Evolutionary conservation across 2,113 vertebrate genomes (phyloP).

Genomic region (Oncorhynchus mykiss): DNA sequence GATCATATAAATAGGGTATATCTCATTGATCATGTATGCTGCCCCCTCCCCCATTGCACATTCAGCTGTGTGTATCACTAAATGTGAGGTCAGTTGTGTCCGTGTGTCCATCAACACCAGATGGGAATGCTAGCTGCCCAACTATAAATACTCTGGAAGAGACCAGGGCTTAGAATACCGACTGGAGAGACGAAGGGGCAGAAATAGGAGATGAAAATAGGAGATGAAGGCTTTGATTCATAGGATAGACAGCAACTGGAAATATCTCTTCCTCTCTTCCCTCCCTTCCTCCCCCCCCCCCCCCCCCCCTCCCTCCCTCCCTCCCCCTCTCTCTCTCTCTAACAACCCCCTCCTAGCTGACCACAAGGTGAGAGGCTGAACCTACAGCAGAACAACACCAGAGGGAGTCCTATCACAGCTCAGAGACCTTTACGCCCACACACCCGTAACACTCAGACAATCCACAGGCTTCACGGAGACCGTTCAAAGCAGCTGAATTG

Average conservation of each 20-base stretch:
- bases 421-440: background rate
- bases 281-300: no score
- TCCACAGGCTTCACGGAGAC: no score
- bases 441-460: background rate
- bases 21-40: no score
- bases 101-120: conserved; percentile 26
- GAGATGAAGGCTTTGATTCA: background rate
- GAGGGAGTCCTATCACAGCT: conserved; percentile 30
- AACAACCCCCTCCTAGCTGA: background rate
- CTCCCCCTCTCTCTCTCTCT: no score
- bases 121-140: conserved; percentile 15
- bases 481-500: conserved; percentile 2
- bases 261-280: conserved; percentile 1
- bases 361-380: conserved; percentile 4
- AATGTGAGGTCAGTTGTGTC: conserved; percentile 5
- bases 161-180: conserved; percentile 49
- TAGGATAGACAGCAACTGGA: conserved; percentile 16
- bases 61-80: conserved; percentile 39
- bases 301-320: no score
- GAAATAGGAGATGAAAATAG: conserved; percentile 16
- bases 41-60: conserved; percentile 7
- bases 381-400: conserved; percentile 37
- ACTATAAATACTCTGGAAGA: conserved; percentile 58
- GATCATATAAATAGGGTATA: no score
- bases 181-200: conserved; percentile 20